Conservation (phyloP, 2,797 vertebrate genomes). For the Clamator glandarius region DNA sequence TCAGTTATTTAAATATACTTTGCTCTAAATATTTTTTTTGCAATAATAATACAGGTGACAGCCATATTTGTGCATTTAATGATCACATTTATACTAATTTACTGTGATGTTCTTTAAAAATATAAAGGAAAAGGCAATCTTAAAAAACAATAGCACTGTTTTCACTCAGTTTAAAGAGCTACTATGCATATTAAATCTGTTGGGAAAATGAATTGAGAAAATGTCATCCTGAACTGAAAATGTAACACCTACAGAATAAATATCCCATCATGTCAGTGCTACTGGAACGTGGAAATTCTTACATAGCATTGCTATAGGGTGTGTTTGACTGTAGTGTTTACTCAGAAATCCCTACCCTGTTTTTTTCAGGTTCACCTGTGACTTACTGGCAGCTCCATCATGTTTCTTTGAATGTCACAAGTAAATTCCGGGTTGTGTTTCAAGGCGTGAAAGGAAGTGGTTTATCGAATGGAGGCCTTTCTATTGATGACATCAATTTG, state of each 20-base stretch:
- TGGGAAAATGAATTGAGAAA: background rate
- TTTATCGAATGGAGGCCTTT: slow-evolving; percentile 82
- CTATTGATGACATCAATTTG: slow-evolving; percentile 92
- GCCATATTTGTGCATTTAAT: background rate
- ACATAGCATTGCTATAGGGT: fast-evolving
- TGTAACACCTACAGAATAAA: background rate
- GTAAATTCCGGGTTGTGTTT: slow-evolving; percentile 89
- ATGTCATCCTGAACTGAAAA: background rate
- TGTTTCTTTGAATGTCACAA: slow-evolving; percentile 77
- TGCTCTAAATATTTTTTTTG: background rate
- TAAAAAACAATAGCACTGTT: background rate
- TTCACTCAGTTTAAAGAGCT: background rate
- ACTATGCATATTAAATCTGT: background rate
- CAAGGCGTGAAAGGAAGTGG: slow-evolving; percentile 76
- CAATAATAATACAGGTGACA: background rate
- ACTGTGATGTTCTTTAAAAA: background rate
- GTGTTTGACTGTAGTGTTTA: background rate
- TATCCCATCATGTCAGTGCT: background rate
- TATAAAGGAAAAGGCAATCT: background rate
- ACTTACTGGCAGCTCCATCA: slow-evolving; percentile 88
- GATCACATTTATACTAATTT: background rate
- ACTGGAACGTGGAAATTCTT: background rate
- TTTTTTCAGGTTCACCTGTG: slow-evolving; percentile 74
- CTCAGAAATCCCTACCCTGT: background rate
- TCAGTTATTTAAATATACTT: background rate